A percentile compares a stretch with the other conserved stretches of the same genome.
Evolutionary conservation across 37 sponge, comb jelly and placozoan genomes (phyloP).

Genomic region (Dysidea cf. avara): DNA sequence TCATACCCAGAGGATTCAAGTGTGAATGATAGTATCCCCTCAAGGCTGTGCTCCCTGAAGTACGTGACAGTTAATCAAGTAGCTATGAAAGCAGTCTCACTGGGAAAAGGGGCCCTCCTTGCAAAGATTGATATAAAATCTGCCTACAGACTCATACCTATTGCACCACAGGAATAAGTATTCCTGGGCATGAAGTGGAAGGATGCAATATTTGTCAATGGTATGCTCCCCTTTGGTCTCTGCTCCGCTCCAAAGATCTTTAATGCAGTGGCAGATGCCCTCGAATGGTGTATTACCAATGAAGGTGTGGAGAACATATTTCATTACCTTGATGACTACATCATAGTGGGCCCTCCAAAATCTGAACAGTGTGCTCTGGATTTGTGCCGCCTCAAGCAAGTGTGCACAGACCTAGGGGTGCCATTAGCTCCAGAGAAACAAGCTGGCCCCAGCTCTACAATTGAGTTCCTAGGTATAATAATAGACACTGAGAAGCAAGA

Average conservation of each 20-base stretch:
- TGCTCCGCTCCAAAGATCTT: not conserved
- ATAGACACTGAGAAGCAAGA: slow-evolving; percentile 33
- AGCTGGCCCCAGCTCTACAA: slow-evolving; percentile 39
- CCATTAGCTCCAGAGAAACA: slow-evolving; percentile 47
- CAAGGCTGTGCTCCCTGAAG: slow-evolving; percentile 27
- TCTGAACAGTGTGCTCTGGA: slow-evolving; percentile 1
- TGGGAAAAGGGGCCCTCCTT: slow-evolving; percentile 34
- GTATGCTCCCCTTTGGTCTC: not conserved
- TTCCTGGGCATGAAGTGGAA: slow-evolving; percentile 49
- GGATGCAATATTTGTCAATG: not conserved
- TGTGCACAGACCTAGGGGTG: slow-evolving; percentile 40
- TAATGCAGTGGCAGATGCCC: not conserved
- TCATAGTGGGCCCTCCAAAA: slow-evolving; percentile 26
- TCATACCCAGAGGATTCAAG: slow-evolving; percentile 27
- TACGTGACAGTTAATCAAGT: slow-evolving; percentile 39
- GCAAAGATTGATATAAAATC: slow-evolving; percentile 50
- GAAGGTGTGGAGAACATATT: not conserved
- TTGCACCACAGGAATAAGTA: slow-evolving; percentile 16
- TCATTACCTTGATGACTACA: slow-evolving; percentile 1
- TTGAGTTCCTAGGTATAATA: slow-evolving; percentile 34
- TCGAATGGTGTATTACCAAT: not conserved
- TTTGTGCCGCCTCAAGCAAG: not conserved
- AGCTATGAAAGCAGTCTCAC: not conserved
- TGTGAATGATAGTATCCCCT: slow-evolving; percentile 39
- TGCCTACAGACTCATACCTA: slow-evolving; percentile 36